Base-by-base conservation (phyloP, 2,888 invertebrate genomes). In the Lampropteryx suffumata region DNA sequence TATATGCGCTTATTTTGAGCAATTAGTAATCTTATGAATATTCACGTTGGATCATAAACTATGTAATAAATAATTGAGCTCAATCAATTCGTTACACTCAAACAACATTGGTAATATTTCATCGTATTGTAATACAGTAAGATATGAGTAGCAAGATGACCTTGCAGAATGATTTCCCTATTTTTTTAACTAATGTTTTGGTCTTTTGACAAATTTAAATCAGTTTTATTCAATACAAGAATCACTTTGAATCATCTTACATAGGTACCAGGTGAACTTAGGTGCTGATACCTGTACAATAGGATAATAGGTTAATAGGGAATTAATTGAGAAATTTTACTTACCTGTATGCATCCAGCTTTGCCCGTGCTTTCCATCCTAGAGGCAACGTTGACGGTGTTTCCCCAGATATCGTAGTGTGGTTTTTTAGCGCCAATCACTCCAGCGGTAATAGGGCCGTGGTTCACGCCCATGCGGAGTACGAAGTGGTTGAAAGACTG, bases 301-400 rank as follows among this genome's bases (percentile, higher is more conserved):
- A n/a, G n/a, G n/a, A n/a, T n/a, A n/a, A n/a, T n/a, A n/a, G n/a
- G n/a, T n/a, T n/a, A n/a, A n/a, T n/a, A n/a, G n/a, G n/a, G n/a
- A n/a, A n/a, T n/a, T n/a, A n/a, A n/a, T n/a, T n/a, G n/a, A n/a
- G n/a, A n/a, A n/a, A n/a, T n/a, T n/a, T n/a, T 28, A 21, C 13
- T 2, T 83, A 97, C 98, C 94, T 98, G 97, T 69, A 98, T 96
- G 64, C 95, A 96, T 3, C 97, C 97, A 45, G 97, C 97, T 89
- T 97, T 98, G 55, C 99, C 99, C 0, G 98, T 98, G 73, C 97
- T 98, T 79, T 99, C 99, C 99, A 99, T 99, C 50, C 98, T 91
- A 0, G 98, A 98, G 4, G 99, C 98, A 0, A 99, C 98, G 76
- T 99, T 99, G 10, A 98, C 98, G 0, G 98, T 97, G 77, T 98